These are phyloP conservation scores for Tricholauxania praeusta DNA, from an alignment of 2,888 invertebrate genomes.

Conservation along the genomic window DNA sequence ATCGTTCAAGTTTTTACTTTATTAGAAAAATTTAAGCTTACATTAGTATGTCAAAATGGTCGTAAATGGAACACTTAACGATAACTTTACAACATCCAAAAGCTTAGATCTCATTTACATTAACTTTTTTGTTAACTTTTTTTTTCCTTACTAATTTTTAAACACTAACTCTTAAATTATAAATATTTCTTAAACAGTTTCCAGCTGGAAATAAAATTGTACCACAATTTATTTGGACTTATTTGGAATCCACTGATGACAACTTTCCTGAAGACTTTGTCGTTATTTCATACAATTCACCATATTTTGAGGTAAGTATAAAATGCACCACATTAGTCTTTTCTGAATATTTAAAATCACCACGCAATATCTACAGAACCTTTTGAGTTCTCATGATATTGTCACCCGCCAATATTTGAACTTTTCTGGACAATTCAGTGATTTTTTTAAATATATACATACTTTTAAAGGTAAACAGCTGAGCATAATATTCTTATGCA, in stretches of 20 bases:
- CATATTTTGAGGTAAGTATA: constrained; percentile 27
- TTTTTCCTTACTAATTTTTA: neutral
- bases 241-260: constrained; percentile 8
- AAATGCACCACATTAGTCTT: neutral
- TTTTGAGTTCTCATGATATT: too few species aligned
- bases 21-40: too few species aligned
- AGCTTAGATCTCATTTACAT: neutral
- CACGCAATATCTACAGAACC: too few species aligned
- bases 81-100: too few species aligned
- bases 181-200: neutral
- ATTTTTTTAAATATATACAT: too few species aligned
- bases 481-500: too few species aligned
- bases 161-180: neutral
- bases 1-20: too few species aligned
- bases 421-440: too few species aligned
- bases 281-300: constrained; percentile 29
- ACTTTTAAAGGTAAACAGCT: too few species aligned
- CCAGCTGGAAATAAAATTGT: neutral
- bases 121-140: neutral
- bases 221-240: constrained; percentile 31
- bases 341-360: constrained; percentile 5
- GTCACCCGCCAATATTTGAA: too few species aligned
- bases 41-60: too few species aligned
- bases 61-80: too few species aligned
- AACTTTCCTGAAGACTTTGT: constrained; percentile 22